These are phyloP conservation scores for Lepidonotus clava DNA, from an alignment of 2,888 invertebrate species.

Conservation along the genomic window DNA sequence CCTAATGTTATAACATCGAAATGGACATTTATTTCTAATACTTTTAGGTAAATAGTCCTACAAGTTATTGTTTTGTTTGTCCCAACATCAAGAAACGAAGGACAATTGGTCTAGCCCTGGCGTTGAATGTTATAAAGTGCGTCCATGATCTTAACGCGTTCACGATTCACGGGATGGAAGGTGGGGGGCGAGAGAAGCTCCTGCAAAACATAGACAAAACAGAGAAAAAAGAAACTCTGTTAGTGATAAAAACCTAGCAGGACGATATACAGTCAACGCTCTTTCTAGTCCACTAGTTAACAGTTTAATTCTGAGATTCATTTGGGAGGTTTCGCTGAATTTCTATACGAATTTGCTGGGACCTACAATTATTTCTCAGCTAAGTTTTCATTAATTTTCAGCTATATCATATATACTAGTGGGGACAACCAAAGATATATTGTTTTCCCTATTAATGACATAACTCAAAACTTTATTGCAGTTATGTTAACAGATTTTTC, in stretches of 20 bases:
- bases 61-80: not conserved
- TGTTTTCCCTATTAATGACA: too few species aligned
- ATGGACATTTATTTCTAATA: too few species aligned
- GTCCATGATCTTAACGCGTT: slow-evolving; percentile 32
- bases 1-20: too few species aligned
- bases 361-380: too few species aligned
- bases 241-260: slow-evolving; percentile 32
- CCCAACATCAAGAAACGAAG: slow-evolving; percentile 6
- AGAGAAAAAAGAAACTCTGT: slow-evolving; percentile 49
- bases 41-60: too few species aligned
- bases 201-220: slow-evolving; percentile 53
- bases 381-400: too few species aligned
- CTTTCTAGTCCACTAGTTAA: not conserved
- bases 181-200: slow-evolving; percentile 50
- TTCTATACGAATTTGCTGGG: too few species aligned
- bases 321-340: not conserved
- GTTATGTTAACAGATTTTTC: too few species aligned
- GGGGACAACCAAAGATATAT: too few species aligned
- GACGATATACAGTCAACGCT: not conserved
- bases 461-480: too few species aligned
- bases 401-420: too few species aligned
- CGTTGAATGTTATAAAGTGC: not conserved
- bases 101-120: slow-evolving; percentile 32
- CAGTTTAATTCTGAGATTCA: too few species aligned
- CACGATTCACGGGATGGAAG: slow-evolving; percentile 19